These are phyloP conservation scores for Anas flavirostris DNA, from an alignment of 2,797 vertebrate species.

Conservation along the genomic window DNA sequence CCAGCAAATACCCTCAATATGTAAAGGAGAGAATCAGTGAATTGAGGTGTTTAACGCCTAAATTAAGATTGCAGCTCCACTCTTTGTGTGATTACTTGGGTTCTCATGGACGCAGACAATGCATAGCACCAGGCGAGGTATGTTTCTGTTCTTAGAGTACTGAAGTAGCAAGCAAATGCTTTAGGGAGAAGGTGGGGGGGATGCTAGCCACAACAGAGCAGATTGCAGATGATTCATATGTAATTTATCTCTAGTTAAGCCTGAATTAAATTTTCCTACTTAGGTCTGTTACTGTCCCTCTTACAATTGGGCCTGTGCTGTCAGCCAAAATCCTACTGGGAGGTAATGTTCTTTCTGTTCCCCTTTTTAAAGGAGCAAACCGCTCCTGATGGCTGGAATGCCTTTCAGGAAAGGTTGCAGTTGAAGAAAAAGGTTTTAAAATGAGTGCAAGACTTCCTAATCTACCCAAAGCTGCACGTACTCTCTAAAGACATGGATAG, in stretches of 20 bases:
- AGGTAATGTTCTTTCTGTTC: background rate
- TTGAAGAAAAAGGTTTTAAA: background rate
- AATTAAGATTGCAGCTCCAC: background rate
- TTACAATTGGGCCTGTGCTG: background rate
- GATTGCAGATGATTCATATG: constrained; percentile 21
- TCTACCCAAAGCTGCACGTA: background rate
- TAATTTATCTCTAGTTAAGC: constrained; percentile 24
- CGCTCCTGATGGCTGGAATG: background rate
- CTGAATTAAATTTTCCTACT: constrained; percentile 32
- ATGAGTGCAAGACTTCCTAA: background rate
- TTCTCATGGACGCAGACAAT: background rate
- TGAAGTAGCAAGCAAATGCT: background rate
- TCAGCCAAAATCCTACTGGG: background rate
- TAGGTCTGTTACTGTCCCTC: background rate
- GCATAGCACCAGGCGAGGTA: background rate
- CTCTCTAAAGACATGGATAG: background rate
- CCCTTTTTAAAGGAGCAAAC: background rate
- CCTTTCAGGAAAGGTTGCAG: background rate
- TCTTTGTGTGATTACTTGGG: background rate
- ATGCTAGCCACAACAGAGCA: constrained; percentile 48
- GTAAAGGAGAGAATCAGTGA: background rate
- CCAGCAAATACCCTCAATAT: background rate
- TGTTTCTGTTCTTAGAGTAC: background rate
- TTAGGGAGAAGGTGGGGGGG: background rate
- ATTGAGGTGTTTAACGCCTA: background rate